A percentile compares a stretch with the other conserved stretches of the same genome.
Conservation (phyloP, 1,140 invertebrate species). For the Bicyclus anynana region DNA sequence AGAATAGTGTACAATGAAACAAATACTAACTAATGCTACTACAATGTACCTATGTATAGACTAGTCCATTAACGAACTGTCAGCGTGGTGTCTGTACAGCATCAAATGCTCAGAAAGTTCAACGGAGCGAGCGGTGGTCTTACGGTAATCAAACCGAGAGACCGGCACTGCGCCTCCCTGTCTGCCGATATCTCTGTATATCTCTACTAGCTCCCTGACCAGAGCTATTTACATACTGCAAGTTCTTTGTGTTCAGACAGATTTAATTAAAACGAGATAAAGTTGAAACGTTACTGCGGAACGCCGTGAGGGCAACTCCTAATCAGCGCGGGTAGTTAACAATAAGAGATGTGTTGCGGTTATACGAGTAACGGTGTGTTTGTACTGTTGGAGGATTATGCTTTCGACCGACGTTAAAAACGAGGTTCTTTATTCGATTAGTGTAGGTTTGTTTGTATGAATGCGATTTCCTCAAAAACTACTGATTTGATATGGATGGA, state of each 20-base stretch:
- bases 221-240: conserved; percentile 15
- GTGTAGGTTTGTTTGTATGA: no score
- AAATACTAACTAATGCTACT: no score
- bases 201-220: conserved; percentile 8
- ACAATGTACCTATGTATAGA: no score
- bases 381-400: no score
- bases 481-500: no score
- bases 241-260: conserved; percentile 10
- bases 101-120: conserved; percentile 61
- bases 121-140: conserved; percentile 51
- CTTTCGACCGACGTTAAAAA: no score
- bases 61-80: conserved; percentile 10
- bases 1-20: no score
- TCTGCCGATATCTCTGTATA: conserved; percentile 11
- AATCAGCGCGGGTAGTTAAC: no score
- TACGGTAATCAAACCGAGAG: conserved; percentile 63
- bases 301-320: neutral
- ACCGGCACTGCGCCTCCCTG: conserved; percentile 25
- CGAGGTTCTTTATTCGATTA: no score
- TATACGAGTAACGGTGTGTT: no score
- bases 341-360: no score
- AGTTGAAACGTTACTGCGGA: neutral
- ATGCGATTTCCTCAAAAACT: no score
- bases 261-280: conserved; percentile 3
- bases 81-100: conserved; percentile 34